Conservation (phyloP, 2,113 vertebrate species). For the Nibea coibor region DNA sequence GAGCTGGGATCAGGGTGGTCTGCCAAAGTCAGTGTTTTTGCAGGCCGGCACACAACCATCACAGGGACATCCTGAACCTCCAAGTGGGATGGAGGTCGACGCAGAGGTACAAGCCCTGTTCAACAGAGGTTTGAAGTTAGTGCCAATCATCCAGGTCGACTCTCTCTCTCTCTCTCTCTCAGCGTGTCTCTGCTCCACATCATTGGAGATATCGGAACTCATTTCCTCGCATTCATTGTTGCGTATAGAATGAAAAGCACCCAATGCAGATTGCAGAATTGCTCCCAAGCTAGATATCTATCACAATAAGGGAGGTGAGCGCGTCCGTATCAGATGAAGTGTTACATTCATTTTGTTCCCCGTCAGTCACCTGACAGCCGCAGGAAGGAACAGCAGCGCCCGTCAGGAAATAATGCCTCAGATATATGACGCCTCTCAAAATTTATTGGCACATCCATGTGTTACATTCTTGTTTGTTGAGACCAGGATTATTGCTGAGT, state of each 20-base stretch:
- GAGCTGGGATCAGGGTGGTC: slow-evolving; percentile 33
- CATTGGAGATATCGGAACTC: not conserved
- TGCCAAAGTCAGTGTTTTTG: slow-evolving; percentile 52
- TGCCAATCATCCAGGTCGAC: slow-evolving; percentile 20
- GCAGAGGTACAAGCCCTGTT: not conserved
- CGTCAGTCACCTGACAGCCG: slow-evolving; percentile 42
- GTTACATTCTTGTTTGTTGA: slow-evolving; percentile 15
- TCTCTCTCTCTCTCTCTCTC: slow-evolving; percentile 1
- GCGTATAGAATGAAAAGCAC: slow-evolving; percentile 5
- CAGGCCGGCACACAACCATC: slow-evolving; percentile 55
- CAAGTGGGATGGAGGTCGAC: not conserved
- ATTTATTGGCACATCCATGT: slow-evolving; percentile 14
- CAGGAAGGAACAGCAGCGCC: slow-evolving; percentile 39
- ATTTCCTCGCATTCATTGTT: slow-evolving; percentile 19
- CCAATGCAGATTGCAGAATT: slow-evolving; percentile 23
- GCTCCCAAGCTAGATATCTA: slow-evolving; percentile 39
- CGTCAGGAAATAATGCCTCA: slow-evolving; percentile 49
- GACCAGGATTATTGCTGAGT: not conserved
- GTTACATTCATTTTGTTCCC: slow-evolving; percentile 44
- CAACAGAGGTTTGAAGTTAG: slow-evolving; percentile 9
- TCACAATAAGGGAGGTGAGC: slow-evolving; percentile 38
- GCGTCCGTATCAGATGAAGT: slow-evolving; percentile 41
- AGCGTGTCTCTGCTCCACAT: slow-evolving; percentile 19
- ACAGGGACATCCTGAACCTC: slow-evolving; percentile 46
- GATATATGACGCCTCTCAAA: slow-evolving; percentile 20